Conservation (phyloP, 2,113 vertebrate genomes). For the Zosterops lateralis region DNA sequence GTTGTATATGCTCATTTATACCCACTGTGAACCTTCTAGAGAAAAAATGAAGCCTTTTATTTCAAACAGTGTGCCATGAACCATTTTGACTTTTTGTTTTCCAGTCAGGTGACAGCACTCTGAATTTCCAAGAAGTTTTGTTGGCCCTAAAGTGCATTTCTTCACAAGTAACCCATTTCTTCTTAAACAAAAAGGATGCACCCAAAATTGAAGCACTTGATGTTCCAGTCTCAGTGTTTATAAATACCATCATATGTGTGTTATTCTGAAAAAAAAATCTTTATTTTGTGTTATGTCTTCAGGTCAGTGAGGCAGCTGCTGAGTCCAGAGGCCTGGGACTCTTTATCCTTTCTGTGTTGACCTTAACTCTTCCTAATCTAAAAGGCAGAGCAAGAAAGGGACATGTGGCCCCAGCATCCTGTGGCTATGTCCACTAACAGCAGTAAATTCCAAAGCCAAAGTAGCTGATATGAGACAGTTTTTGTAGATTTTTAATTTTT, state of each 20-base stretch:
- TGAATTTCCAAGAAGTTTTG: neutral
- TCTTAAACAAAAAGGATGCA: fast-evolving
- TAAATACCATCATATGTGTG: neutral
- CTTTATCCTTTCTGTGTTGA: neutral
- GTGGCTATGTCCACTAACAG: neutral
- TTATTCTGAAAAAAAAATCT: neutral
- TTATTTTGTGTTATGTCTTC: neutral
- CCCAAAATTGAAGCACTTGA: neutral
- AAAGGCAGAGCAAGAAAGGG: neutral
- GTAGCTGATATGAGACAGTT: neutral
- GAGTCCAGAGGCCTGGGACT: neutral
- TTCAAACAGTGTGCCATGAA: neutral
- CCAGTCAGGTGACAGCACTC: neutral
- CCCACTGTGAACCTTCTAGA: neutral
- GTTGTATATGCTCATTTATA: neutral
- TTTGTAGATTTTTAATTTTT: neutral
- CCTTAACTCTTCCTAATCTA: neutral
- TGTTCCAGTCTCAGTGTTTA: neutral
- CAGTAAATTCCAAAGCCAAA: neutral
- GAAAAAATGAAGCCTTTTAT: neutral
- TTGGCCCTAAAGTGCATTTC: neutral
- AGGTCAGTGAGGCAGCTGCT: neutral
- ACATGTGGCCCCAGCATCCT: fast-evolving
- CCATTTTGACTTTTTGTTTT: neutral
- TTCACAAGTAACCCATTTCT: neutral